Base-by-base conservation (phyloP, 2,797 vertebrate species). In the Podarcis siculus region DNA sequence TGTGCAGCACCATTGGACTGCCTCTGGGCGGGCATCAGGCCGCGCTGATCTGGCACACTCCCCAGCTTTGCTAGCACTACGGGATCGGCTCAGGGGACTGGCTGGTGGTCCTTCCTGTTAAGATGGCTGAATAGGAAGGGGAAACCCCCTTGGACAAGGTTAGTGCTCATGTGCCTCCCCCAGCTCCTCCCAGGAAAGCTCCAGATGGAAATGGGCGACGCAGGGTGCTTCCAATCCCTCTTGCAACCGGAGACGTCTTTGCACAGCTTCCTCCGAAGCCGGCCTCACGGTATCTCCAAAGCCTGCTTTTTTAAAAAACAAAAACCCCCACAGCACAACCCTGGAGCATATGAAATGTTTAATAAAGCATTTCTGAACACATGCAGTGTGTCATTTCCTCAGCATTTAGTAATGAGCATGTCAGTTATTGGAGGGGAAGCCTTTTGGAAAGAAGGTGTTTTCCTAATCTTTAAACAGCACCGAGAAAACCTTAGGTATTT, bases 131-230 rank as follows among this genome's bases (percentile, higher is more conserved):
- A 72, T 82, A 32, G 75, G 55, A 73, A 76, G 71, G 72, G 87
- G 42, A 49, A 75, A 75, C 19, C n/a, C 55, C 27, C 37, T 64
- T n/a, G 91, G 84, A 89, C 45, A 72, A 95, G 94, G 95, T 95
- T 92, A 95, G 95, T 94, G 92, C 21, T 8, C 37, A 79, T 0
- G 1, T 39, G 2, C 13, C 30, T 4, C 61, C 67, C 89, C 4
- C 27, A 4, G 5, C 5, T 25, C 86, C 90, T 89, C 79, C 91
- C 87, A 82, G 61, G 64, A 39, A 37, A 19, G 27, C 72, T 90
- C 64, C 5, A 76, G 25, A 83, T 86, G 87, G 90, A 42, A 88
- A 85, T 71, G 77, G 19, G 3, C 80, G 69, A 0, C 58, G 15
- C 42, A 0, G 21, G 23, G 64, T 17, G 42, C 67, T 42, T 81